phyloP scores from a whole-genome alignment of 2,113 vertebrate genomes.

The Calidris pygmaea region DNA sequence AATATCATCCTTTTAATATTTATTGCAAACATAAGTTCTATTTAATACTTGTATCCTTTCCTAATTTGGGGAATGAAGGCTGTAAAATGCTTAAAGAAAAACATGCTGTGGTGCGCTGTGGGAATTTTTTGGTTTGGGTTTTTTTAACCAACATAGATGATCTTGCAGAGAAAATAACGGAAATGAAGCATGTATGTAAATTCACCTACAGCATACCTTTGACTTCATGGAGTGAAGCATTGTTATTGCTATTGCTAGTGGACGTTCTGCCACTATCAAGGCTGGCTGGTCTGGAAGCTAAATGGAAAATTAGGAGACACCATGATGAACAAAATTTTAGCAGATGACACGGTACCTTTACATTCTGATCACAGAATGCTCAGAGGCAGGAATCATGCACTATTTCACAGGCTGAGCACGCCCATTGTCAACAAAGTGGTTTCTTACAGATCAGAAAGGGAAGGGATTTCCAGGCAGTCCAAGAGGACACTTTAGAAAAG shows the following conservation, averaged over 20 bases:
- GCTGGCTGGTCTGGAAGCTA: slow-evolving; percentile 93
- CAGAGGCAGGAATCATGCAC: slow-evolving; percentile 72
- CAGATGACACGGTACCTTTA: slow-evolving; percentile 52
- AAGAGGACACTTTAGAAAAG: slow-evolving; percentile 60
- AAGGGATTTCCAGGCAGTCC: slow-evolving; percentile 68
- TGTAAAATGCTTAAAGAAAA: slow-evolving; percentile 1
- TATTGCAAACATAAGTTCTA: neutral
- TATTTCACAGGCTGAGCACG: slow-evolving; percentile 68
- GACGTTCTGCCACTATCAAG: slow-evolving; percentile 96
- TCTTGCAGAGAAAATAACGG: neutral
- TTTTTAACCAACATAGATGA: neutral
- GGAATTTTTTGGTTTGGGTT: neutral
- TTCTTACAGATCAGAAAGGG: slow-evolving; percentile 64
- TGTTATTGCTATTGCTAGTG: slow-evolving; percentile 97
- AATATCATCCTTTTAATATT: neutral
- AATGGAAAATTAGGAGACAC: slow-evolving; percentile 79
- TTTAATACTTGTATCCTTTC: neutral
- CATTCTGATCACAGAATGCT: slow-evolving; percentile 73
- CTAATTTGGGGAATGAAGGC: neutral
- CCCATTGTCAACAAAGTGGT: slow-evolving; percentile 50
- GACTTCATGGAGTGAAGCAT: slow-evolving; percentile 89
- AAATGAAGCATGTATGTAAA: slow-evolving; percentile 35
- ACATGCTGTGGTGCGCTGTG: neutral
- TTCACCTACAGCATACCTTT: slow-evolving; percentile 87
- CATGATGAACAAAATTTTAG: slow-evolving; percentile 62